Evolutionary conservation across 2,888 invertebrate genomes (phyloP).

Genomic region (Homarus gammarus): DNA sequence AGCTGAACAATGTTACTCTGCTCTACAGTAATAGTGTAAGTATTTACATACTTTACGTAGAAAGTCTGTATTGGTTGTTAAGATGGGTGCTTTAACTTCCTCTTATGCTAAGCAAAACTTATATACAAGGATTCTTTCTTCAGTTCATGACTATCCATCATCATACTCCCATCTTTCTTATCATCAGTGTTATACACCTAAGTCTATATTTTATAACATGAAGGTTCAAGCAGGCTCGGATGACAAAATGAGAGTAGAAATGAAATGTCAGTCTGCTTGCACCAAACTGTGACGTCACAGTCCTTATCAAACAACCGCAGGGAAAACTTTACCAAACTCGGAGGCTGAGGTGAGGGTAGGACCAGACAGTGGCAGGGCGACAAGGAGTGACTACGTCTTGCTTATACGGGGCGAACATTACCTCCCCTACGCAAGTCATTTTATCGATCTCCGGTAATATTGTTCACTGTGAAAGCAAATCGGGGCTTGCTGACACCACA

Average conservation of each 20-base stretch:
- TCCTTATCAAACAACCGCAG: background rate
- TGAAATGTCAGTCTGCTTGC: background rate
- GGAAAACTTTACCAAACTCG: background rate
- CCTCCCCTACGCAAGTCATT: too few relatives aligned
- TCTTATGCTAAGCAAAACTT: slow-evolving; percentile 22
- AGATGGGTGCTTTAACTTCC: slow-evolving; percentile 14
- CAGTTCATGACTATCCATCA: background rate
- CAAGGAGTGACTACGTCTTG: too few relatives aligned
- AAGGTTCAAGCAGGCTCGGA: slow-evolving; percentile 7
- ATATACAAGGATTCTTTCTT: background rate
- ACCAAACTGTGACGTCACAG: background rate
- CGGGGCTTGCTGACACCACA: background rate
- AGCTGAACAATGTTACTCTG: slow-evolving; percentile 13
- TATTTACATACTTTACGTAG: slow-evolving; percentile 28
- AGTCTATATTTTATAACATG: background rate
- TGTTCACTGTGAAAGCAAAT: background rate
- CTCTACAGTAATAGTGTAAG: slow-evolving; percentile 20
- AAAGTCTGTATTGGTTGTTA: slow-evolving; percentile 10
- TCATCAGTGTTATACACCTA: background rate
- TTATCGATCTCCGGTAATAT: background rate
- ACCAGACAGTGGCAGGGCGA: background rate
- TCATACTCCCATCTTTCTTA: background rate
- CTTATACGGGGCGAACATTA: too few relatives aligned
- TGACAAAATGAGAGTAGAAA: background rate
- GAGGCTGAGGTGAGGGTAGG: background rate